Base-by-base conservation (phyloP, 1,140 invertebrate species). In the Drosophila takahashii region DNA sequence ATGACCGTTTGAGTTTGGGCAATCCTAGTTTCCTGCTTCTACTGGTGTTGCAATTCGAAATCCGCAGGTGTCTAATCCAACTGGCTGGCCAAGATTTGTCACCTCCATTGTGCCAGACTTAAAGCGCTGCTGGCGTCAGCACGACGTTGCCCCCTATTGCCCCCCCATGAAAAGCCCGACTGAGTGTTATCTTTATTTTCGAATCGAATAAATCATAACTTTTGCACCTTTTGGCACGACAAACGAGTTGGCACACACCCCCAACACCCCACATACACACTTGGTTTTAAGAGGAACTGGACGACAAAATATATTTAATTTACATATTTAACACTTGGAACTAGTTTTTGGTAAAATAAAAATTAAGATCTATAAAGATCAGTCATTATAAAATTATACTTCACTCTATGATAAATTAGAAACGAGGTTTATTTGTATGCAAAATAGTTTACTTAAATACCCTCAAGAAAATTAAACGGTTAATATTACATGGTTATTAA, bases 131-230 rank as follows among this genome's bases (percentile, higher is more conserved):
- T 53, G 61, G 29, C 29, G 48, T 39, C 51, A 34, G 66, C 66
- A 70, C 66, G 66, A 70, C 9, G 18, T 70, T 70, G 64, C 66
- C 66, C 66, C 64, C 34, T 15, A 15, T 26, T 66, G 65, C 32
- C 65, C 62, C 41, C 41, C 1, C 16, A 4, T 10, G 9, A 15
- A 27, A 26, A 39, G 34, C 48, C 34, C n/a, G 27, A n/a, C 36
- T 15, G 7, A n/a, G 66, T 57, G 66, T 70, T 70, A 71, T 71
- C 67, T 70, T 47, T 70, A 70, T 70, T 70, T 70, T 44, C 27
- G 50, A 10, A 70, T 57, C 64, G 64, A 70, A 70, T 70, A 70
- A 70, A 70, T 70, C 67, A 71, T 71, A 70, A 71, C 52, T 71
- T 69, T 70, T 71, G 65, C 67, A 71, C 67, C 67, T 71, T 57